Percentiles rank a stretch among this genome's conserved stretches.
phyloP scores from a whole-genome alignment of 2,113 vertebrate species.

The Pachypanchax playfairii region DNA sequence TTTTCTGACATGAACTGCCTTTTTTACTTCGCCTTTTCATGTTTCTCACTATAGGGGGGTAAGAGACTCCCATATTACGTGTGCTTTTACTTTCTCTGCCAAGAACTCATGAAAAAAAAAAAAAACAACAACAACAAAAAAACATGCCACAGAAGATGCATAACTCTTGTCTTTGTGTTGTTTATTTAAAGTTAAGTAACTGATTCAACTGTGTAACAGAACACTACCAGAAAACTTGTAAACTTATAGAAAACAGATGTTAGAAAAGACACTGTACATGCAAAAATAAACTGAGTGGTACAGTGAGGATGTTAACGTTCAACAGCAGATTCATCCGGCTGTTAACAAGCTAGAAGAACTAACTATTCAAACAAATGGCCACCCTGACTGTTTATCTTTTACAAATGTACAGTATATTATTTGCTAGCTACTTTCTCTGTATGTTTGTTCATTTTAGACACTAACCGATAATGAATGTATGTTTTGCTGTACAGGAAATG shows the following conservation, averaged over 20 bases:
- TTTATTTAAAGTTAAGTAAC: conserved; percentile 35
- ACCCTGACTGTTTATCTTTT: conserved; percentile 74
- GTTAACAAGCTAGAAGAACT: conserved; percentile 48
- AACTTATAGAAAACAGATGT: conserved; percentile 5
- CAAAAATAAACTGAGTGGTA: conserved; percentile 28
- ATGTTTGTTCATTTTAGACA: conserved; percentile 68
- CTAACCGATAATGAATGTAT: conserved; percentile 86
- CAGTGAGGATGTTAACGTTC: conserved; percentile 51
- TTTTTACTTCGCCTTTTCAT: conserved; percentile 71
- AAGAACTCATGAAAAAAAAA: conserved; percentile 63
- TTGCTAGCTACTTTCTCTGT: conserved; percentile 72
- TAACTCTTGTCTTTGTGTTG: conserved; percentile 34
- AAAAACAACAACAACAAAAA: no score
- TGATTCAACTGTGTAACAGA: conserved; percentile 53
- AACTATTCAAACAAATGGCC: conserved; percentile 54
- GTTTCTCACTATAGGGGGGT: conserved; percentile 42
- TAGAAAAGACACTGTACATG: conserved; percentile 32
- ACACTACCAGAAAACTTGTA: conserved; percentile 38
- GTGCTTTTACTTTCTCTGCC: conserved; percentile 70
- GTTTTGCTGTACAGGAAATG: conserved; percentile 81
- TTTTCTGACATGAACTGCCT: conserved; percentile 72
- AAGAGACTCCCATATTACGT: conserved; percentile 37
- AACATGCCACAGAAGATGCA: conserved; percentile 46
- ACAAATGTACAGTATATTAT: conserved; percentile 74
- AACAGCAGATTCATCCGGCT: conserved; percentile 51